Base-by-base conservation (phyloP, 2,797 vertebrate genomes). In the Lepidocolaptes lacrymiger region DNA sequence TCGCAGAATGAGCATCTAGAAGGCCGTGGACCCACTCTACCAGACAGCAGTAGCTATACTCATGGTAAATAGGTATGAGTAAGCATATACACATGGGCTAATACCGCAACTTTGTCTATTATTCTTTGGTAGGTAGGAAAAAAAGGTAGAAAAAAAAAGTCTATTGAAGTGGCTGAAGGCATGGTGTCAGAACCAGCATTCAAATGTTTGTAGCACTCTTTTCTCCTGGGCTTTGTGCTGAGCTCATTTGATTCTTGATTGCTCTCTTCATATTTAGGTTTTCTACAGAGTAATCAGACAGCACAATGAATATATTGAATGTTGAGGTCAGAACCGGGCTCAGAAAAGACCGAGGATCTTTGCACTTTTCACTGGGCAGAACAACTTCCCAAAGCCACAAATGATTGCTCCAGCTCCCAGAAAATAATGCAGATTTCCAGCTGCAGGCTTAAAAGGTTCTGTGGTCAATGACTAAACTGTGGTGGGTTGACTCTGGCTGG, bases 261-360 rank as follows among this genome's bases (percentile, higher is more conserved):
- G 44, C 48, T 95, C 59, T 84, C 88, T 84, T 88, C 43, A 52
- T 72, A 89, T 80, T 64, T n/a, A 64, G 56, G 58, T 85, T 64
- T 92, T 83, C 59, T 78, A 91, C 30, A 28, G 23, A 67, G 32
- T 7, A 88, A 73, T 69, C 55, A 37, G 28, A 85, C 13, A 83
- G 44, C 61, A 88, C 89, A 85, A 88, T 55, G 91, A 81, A 62
- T 59, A 88, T 55, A 75, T 17, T 76, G 81, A 91, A 80, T 59
- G 46, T 17, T 88, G 79, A 89, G 69, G 82, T 91, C 89, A 93
- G 85, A 85, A 69, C 30, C 22, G 48, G 74, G 54, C 43, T 94
- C 56, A 81, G 81, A 91, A 87, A 91, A 91, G 55, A 87, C 43
- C 49, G 52, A 24, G 46, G 36, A 85, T 54, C 62, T 78, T 37